Conservation (phyloP, 2,113 vertebrate species). For the Chrysemys picta region DNA sequence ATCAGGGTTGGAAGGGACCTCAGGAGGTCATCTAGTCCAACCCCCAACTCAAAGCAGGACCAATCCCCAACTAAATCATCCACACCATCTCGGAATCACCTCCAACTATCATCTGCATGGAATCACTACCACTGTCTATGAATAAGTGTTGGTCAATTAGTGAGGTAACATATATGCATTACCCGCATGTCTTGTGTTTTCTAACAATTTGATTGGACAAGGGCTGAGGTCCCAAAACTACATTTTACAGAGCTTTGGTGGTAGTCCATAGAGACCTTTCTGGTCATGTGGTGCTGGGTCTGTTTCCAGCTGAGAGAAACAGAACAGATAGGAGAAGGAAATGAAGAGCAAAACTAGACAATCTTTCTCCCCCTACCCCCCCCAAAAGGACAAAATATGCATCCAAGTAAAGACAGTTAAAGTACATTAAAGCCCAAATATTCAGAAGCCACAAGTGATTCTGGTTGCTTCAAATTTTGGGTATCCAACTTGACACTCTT, state of each 20-base stretch:
- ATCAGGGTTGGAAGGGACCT: too few relatives aligned
- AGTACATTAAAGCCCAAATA: neutral
- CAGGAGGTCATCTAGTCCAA: too few relatives aligned
- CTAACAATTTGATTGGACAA: neutral
- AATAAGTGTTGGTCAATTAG: neutral
- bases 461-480: neutral
- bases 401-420: neutral
- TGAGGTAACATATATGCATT: neutral
- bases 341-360: neutral
- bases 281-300: neutral
- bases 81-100: neutral
- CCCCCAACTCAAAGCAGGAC: too few relatives aligned
- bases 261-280: neutral
- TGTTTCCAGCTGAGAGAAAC: neutral
- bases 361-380: neutral
- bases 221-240: neutral
- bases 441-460: neutral
- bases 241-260: neutral
- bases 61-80: too few relatives aligned
- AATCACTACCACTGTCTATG: neutral
- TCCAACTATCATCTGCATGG: neutral
- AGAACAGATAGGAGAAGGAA: neutral
- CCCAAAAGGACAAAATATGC: neutral
- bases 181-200: neutral
- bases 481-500: neutral